phyloP scores from a whole-genome alignment of 2,113 vertebrate species.

The Cygnus buccinator region DNA sequence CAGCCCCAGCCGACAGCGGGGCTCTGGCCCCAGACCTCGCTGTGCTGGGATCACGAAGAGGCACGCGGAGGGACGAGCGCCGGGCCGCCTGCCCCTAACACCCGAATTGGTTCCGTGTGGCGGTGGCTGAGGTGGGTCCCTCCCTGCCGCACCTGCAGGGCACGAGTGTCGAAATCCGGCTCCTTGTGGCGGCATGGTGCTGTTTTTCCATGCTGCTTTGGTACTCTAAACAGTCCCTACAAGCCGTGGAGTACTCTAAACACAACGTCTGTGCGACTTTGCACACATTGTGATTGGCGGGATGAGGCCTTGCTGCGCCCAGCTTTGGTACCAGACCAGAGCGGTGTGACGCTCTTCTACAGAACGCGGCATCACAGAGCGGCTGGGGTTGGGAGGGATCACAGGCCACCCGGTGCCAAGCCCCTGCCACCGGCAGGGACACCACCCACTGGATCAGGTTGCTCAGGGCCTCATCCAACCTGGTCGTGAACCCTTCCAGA shows the following conservation, averaged over 20 bases:
- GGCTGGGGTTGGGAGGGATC: no score
- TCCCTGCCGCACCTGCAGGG: no score
- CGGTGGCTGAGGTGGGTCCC: background rate
- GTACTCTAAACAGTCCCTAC: background rate
- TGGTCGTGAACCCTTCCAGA: no score
- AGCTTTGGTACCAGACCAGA: background rate
- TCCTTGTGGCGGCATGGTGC: no score
- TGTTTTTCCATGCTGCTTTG: background rate
- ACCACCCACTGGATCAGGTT: no score
- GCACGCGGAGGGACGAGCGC: background rate
- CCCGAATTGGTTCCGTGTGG: no score
- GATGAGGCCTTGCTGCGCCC: background rate
- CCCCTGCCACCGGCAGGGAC: no score
- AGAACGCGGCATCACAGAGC: background rate
- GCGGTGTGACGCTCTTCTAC: background rate
- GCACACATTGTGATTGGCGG: background rate
- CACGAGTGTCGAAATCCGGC: background rate
- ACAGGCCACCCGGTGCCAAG: no score
- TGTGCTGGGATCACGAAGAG: background rate
- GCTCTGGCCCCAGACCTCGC: background rate
- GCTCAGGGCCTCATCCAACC: no score
- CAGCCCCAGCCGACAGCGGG: no score
- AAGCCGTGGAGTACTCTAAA: background rate
- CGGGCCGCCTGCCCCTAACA: no score
- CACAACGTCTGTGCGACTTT: background rate